Conservation (phyloP, 2,888 invertebrate genomes). For the Hemithea aestivaria region DNA sequence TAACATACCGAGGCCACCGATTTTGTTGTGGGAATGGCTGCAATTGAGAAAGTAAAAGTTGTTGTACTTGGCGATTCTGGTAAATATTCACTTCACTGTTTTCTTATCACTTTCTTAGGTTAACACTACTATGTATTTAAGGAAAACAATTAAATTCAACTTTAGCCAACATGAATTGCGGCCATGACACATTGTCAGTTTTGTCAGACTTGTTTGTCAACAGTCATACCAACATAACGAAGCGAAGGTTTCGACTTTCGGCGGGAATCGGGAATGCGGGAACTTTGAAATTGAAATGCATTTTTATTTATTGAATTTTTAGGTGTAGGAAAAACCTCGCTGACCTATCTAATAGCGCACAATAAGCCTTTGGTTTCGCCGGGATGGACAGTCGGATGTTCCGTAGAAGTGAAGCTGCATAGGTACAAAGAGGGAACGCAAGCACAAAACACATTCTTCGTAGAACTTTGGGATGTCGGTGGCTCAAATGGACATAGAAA, state of each 20-base stretch:
- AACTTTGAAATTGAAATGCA: neutral
- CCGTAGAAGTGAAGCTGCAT: conserved; percentile 96
- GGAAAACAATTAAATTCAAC: conserved; percentile 20
- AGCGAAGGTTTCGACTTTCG: conserved; percentile 16
- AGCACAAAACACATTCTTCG: conserved; percentile 92
- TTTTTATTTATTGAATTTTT: conserved; percentile 35
- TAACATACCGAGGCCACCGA: conserved; percentile 46
- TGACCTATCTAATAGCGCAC: conserved; percentile 94
- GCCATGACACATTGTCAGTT: conserved; percentile 62
- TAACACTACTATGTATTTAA: conserved; percentile 12
- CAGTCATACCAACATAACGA: conserved; percentile 1
- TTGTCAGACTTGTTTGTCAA: conserved; percentile 40
- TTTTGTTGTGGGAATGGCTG: conserved; percentile 81
- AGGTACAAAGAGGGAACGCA: conserved; percentile 97
- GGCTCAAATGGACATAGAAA: conserved; percentile 96
- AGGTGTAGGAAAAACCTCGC: conserved; percentile 98
- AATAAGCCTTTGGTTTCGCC: conserved; percentile 91
- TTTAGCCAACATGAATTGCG: conserved; percentile 53
- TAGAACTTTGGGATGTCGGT: conserved; percentile 98
- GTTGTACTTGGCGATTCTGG: conserved; percentile 95
- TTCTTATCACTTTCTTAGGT: conserved; percentile 33
- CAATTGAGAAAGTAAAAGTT: conserved; percentile 93
- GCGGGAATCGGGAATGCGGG: conserved; percentile 30
- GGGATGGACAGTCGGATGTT: conserved; percentile 97
- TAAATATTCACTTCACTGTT: conserved; percentile 54